Conservation (phyloP, 1,140 invertebrate species). For the Drosophila carrolli region DNA sequence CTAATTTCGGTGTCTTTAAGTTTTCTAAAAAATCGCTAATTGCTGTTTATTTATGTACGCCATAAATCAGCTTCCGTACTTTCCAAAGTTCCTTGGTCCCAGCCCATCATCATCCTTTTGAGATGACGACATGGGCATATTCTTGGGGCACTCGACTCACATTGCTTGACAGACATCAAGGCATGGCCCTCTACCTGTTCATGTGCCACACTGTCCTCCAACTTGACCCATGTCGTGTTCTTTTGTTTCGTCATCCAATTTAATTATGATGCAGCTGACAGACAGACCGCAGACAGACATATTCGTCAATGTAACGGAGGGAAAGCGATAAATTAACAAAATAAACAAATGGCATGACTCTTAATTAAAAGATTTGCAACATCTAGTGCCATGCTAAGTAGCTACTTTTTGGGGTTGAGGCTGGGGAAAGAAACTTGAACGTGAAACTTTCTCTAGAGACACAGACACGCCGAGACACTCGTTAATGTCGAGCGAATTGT, state of each 20-base stretch:
- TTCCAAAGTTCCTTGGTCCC: background rate
- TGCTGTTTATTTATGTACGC: background rate
- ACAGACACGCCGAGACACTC: slow-evolving; percentile 12
- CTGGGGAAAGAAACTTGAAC: slow-evolving; percentile 51
- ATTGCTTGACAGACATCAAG: slow-evolving; percentile 33
- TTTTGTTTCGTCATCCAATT: slow-evolving; percentile 69
- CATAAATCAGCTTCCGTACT: slow-evolving; percentile 7
- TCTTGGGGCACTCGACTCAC: slow-evolving; percentile 3
- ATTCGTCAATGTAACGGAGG: slow-evolving; percentile 65
- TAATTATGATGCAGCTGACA: slow-evolving; percentile 68
- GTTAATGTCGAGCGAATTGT: slow-evolving; percentile 49
- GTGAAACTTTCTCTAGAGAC: slow-evolving; percentile 52
- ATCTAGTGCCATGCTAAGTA: slow-evolving; percentile 17
- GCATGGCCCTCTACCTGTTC: slow-evolving; percentile 18
- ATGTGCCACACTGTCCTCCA: slow-evolving; percentile 50
- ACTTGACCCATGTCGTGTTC: slow-evolving; percentile 72
- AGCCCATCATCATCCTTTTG: background rate
- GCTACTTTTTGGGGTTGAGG: slow-evolving; percentile 30
- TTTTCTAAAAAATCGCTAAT: too few relatives aligned
- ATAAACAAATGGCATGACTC: slow-evolving; percentile 73
- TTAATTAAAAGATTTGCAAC: slow-evolving; percentile 55
- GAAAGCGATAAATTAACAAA: slow-evolving; percentile 72
- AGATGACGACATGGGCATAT: slow-evolving; percentile 14
- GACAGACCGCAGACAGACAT: slow-evolving; percentile 39
- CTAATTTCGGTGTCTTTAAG: too few relatives aligned